Base-by-base conservation (phyloP, 2,113 vertebrate genomes). In the Eudyptes chrysolophus region DNA sequence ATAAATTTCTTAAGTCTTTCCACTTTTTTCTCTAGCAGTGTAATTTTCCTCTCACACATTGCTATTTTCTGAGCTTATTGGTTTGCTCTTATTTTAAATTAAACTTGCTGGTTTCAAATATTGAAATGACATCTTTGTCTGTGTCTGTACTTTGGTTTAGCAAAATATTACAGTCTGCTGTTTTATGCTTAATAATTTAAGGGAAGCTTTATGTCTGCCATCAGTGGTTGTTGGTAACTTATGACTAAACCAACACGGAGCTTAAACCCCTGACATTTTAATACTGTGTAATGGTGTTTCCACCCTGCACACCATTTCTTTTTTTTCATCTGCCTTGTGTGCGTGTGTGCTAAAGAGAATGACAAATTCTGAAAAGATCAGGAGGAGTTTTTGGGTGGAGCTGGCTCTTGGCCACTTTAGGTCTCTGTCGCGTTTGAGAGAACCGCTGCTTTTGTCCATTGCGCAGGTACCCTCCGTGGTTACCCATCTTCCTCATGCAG, bases 61-160 rank as follows among this genome's bases (percentile, higher is more conserved):
- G 98, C 98, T 98, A 98, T 99, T 99, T 99, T 99, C 99, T 98
- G 98, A 99, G 98, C 98, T 99, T 99, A 99, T 99, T 99, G 99
- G 99, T 99, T 99, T 99, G 98, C 98, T 99, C 99, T 98, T 98
- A 98, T 99, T 99, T 99, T 99, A 99, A 99, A 99, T 99, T 99
- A 99, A 99, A 99, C 99, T 99, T 99, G 98, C 98, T 99, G 98
- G 99, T 99, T 99, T 99, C 99, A 99, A 98, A 99, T 99, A 99
- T 99, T 99, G 98, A 99, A 99, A 99, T 99, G 98, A 99, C 98
- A 99, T 99, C 98, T 98, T 98, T 99, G 98, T 98, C 98, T 98
- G 98, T 99, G 98, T 98, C 98, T 98, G 98, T 99, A 99, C 98
- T 99, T 98, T 97, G 99, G 99, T 98, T 98, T 98, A 98, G 98